These are phyloP conservation scores for Sebastes diploproa DNA, from an alignment of 2,797 vertebrate species.

Conservation along the genomic window DNA sequence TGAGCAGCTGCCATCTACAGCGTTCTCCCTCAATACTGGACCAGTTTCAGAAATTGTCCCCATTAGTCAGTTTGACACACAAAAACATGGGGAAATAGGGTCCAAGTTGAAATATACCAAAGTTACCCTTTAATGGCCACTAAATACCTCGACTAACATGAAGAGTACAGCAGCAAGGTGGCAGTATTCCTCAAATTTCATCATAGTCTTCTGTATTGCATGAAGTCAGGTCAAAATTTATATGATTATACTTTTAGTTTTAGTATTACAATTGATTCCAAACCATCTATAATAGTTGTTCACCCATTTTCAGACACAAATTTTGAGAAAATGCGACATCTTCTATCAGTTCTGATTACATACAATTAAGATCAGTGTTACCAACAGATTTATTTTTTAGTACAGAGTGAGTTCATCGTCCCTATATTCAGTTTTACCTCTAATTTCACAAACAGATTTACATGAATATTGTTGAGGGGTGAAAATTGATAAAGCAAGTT, in stretches of 20 bases:
- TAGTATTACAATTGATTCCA: not conserved
- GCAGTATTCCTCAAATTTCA: not conserved
- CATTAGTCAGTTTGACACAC: too few relatives aligned
- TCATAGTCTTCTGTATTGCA: not conserved
- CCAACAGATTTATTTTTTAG: not conserved
- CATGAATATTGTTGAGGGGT: not conserved
- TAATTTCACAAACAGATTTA: not conserved
- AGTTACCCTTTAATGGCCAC: too few relatives aligned
- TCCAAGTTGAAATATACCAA: too few relatives aligned
- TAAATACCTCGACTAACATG: not conserved
- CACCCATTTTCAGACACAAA: too few relatives aligned
- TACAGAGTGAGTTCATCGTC: not conserved
- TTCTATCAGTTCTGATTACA: too few relatives aligned
- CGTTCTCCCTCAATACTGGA: too few relatives aligned
- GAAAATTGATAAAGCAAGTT: not conserved
- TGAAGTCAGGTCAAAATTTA: not conserved
- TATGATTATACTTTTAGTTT: not conserved
- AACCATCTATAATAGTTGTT: too few relatives aligned
- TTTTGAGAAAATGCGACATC: too few relatives aligned
- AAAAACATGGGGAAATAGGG: too few relatives aligned
- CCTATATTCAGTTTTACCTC: not conserved
- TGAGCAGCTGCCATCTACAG: too few relatives aligned
- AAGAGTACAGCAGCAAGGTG: too few relatives aligned
- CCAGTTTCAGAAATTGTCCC: too few relatives aligned
- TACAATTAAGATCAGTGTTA: not conserved